Conservation (phyloP, 1,140 invertebrate species). For the Octopus sinensis region DNA sequence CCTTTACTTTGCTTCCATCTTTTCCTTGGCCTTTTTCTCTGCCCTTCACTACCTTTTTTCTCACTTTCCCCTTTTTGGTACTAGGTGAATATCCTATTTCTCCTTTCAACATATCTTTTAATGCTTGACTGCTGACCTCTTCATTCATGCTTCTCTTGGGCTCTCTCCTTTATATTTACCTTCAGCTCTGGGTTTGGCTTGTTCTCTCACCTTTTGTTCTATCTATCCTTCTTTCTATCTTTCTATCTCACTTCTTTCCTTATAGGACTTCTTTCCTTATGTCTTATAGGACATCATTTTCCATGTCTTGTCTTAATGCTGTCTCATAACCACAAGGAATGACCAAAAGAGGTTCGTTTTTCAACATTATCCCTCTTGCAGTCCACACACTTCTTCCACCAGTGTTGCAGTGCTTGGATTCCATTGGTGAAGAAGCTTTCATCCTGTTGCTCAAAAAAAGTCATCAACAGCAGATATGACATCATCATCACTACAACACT, state of each 20-base stretch:
- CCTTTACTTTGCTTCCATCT: conserved; percentile 21
- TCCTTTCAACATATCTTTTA: background rate
- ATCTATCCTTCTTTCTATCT: background rate
- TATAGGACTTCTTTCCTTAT: background rate
- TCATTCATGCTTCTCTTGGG: conserved; percentile 8
- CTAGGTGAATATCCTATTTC: background rate
- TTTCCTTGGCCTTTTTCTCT: conserved; percentile 31
- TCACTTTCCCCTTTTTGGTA: conserved; percentile 7
- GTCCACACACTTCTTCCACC: too few relatives aligned
- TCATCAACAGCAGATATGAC: too few relatives aligned
- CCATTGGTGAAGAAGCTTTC: too few relatives aligned
- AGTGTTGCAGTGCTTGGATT: too few relatives aligned
- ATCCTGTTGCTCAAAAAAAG: too few relatives aligned
- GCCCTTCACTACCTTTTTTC: conserved; percentile 13
- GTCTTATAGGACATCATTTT: background rate
- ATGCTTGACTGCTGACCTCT: background rate
- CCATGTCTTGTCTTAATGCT: too few relatives aligned
- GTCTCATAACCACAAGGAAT: too few relatives aligned
- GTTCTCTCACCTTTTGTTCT: background rate
- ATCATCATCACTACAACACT: too few relatives aligned
- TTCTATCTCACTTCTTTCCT: background rate
- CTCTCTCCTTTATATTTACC: conserved; percentile 16
- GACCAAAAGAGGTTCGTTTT: too few relatives aligned
- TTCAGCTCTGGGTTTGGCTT: background rate
- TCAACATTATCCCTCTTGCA: too few relatives aligned